These are phyloP conservation scores for Adelphocoris suturalis DNA, from an alignment of 2,888 invertebrate genomes.

Conservation along the genomic window DNA sequence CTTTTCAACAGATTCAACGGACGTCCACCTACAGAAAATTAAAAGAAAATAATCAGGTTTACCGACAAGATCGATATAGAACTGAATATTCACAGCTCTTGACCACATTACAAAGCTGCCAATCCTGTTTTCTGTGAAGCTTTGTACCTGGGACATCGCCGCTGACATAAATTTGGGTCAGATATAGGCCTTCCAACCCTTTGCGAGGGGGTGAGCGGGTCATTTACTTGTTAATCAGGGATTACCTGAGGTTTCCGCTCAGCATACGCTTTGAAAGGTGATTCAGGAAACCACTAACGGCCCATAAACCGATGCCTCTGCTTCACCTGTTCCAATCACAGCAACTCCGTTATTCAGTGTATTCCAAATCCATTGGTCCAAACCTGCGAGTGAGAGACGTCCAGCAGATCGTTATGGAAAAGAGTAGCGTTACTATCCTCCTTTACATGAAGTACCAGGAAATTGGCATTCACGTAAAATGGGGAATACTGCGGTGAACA, in stretches of 20 bases:
- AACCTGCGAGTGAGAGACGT: no score
- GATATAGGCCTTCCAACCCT: background rate
- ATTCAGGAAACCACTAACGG: slow-evolving; percentile 9
- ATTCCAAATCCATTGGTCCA: background rate
- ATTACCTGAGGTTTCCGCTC: slow-evolving; percentile 11
- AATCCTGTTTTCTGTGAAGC: background rate
- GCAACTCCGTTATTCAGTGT: background rate
- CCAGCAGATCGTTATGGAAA: no score
- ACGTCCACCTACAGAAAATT: no score
- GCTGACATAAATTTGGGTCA: background rate
- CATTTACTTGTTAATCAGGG: slow-evolving; percentile 36
- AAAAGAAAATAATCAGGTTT: no score
- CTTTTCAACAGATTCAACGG: no score
- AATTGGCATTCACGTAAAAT: no score
- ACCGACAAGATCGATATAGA: background rate
- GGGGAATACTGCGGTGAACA: no score
- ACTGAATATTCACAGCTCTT: background rate
- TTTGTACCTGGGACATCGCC: slow-evolving; percentile 14
- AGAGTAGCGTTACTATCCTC: no score
- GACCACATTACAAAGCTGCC: slow-evolving; percentile 3
- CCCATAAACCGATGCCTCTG: slow-evolving; percentile 25
- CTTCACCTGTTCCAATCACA: slow-evolving; percentile 18
- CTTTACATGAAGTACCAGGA: no score
- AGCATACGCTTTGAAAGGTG: slow-evolving; percentile 17
- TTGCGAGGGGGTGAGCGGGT: background rate